Percentiles rank a stretch among this genome's conserved stretches.
Conservation (phyloP, 2,113 vertebrate species). For the Pan paniscus region DNA sequence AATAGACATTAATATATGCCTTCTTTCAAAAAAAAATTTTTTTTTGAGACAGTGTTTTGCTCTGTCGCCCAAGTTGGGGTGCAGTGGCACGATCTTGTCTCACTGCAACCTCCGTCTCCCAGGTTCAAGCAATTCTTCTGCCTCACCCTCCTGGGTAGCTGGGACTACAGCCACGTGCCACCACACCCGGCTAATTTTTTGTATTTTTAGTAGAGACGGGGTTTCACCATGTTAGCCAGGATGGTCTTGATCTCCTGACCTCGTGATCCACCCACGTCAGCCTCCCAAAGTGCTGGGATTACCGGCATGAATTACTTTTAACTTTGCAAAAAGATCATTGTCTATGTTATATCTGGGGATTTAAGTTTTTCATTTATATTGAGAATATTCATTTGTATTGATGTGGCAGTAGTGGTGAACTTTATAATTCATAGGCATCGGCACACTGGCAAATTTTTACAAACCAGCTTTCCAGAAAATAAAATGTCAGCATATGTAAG, state of each 20-base stretch:
- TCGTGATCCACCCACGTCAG: no score
- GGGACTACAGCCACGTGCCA: no score
- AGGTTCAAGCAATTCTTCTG: no score
- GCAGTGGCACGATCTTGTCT: no score
- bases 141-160: no score
- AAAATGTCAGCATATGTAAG: neutral
- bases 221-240: no score
- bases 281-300: no score
- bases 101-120: no score
- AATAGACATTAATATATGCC: neutral
- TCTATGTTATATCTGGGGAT: neutral
- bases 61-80: no score
- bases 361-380: neutral
- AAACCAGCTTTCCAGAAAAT: conserved; percentile 1
- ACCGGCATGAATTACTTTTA: neutral
- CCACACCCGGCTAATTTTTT: no score
- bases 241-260: no score
- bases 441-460: neutral
- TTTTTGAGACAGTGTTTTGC: neutral
- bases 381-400: neutral
- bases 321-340: conserved; percentile 19
- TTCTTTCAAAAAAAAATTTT: neutral
- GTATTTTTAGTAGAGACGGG: no score
- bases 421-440: neutral
- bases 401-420: neutral